Conservation (phyloP, 92 coral and sea anemone species). For the Palythoa heliodiscus region DNA sequence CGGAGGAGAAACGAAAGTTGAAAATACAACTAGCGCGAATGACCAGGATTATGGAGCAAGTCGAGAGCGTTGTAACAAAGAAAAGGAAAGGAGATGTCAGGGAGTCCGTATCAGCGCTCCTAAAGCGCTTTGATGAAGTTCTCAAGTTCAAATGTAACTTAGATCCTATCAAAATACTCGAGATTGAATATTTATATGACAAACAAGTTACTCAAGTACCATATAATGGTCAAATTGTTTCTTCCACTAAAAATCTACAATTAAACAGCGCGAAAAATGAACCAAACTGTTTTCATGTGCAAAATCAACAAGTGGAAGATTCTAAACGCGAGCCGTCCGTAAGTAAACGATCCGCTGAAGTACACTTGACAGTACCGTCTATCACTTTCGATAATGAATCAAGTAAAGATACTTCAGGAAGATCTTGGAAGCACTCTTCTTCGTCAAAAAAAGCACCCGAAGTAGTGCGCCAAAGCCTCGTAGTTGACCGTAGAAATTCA, state of each 20-base stretch:
- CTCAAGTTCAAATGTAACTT: slow-evolving; percentile 6
- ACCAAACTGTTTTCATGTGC: not conserved
- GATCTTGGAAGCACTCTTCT: not conserved
- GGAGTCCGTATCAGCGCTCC: not conserved
- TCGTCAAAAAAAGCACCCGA: slow-evolving; percentile 16
- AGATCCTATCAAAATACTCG: slow-evolving; percentile 19
- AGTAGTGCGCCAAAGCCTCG: slow-evolving; percentile 22
- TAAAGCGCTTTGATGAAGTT: slow-evolving; percentile 35
- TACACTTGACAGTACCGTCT: slow-evolving; percentile 1
- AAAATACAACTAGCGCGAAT: slow-evolving; percentile 36
- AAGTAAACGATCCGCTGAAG: not conserved
- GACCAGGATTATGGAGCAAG: slow-evolving; percentile 22
- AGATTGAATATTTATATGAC: slow-evolving; percentile 31
- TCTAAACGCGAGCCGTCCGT: not conserved
- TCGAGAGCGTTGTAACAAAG: slow-evolving; percentile 10
- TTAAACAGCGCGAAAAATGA: not conserved
- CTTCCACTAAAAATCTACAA: not conserved
- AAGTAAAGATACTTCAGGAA: not conserved
- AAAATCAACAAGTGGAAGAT: slow-evolving; percentile 4
- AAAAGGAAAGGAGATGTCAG: not conserved
- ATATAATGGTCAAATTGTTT: not conserved
- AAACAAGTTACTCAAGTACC: slow-evolving; percentile 6
- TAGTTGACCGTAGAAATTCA: slow-evolving; percentile 11
- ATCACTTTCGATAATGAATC: not conserved
- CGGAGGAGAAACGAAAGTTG: slow-evolving; percentile 33